phyloP scores from a whole-genome alignment of 2,888 invertebrate species.

The Pandemis corylana region DNA sequence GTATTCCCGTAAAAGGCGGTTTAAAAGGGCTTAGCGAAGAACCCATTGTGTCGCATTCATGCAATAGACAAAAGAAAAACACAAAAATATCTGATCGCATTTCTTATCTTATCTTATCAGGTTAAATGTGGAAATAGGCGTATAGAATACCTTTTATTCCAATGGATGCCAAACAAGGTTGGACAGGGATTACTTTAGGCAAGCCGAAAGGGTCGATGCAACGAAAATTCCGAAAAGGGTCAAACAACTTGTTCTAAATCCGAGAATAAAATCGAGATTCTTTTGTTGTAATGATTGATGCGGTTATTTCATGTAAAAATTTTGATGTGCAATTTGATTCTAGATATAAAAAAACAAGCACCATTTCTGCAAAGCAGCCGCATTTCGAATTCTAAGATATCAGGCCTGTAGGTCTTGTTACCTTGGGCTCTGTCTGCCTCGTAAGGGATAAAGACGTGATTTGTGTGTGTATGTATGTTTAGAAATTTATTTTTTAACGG shows the following conservation, averaged over 20 bases:
- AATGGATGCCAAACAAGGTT: slow-evolving; percentile 22
- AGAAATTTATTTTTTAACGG: too few relatives aligned
- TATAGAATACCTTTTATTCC: slow-evolving; percentile 19
- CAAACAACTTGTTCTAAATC: slow-evolving; percentile 12
- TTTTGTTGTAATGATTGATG: slow-evolving; percentile 10
- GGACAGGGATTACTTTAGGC: slow-evolving; percentile 15
- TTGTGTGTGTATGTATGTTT: too few relatives aligned
- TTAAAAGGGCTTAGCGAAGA: slow-evolving; percentile 6
- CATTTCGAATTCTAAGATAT: too few relatives aligned
- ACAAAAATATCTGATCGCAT: not conserved
- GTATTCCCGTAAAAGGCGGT: not conserved
- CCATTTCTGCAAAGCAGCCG: too few relatives aligned
- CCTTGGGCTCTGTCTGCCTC: too few relatives aligned
- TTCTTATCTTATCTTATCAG: slow-evolving; percentile 1
- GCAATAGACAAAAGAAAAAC: slow-evolving; percentile 8
- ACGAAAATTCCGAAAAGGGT: slow-evolving; percentile 17
- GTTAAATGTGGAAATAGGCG: slow-evolving; percentile 12
- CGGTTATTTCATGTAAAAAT: not conserved
- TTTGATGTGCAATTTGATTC: not conserved
- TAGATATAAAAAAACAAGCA: too few relatives aligned
- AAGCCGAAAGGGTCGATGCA: slow-evolving; percentile 21
- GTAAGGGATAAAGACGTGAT: too few relatives aligned
- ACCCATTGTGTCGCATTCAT: slow-evolving; percentile 8
- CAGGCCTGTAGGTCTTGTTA: too few relatives aligned
- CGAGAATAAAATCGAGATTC: slow-evolving; percentile 6